phyloP scores from a whole-genome alignment of 2,797 vertebrate species.

The Odontamblyopus rebecca region DNA sequence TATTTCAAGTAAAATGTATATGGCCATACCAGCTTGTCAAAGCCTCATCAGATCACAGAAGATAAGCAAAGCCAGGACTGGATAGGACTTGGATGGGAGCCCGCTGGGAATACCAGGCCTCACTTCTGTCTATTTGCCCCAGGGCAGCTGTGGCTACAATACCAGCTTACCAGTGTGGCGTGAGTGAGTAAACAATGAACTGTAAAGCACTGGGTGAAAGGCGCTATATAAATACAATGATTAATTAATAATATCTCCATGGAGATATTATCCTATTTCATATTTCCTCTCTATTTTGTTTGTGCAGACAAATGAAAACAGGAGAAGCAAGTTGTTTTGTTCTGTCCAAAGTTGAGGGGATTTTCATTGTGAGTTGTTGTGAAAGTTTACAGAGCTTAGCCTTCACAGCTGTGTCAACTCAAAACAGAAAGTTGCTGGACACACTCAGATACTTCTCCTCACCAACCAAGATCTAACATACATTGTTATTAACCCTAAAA shows the following conservation, averaged over 20 bases:
- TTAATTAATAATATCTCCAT: neutral
- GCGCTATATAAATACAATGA: no score
- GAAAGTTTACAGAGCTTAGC: slow-evolving; percentile 27
- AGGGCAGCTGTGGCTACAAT: no score
- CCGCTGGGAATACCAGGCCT: no score
- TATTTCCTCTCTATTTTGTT: slow-evolving; percentile 5
- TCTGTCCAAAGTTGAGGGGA: slow-evolving; percentile 27
- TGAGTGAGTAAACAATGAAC: no score
- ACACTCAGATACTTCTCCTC: neutral
- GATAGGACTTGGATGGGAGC: no score
- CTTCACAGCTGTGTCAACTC: slow-evolving; percentile 66
- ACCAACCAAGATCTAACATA: neutral
- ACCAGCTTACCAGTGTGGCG: no score
- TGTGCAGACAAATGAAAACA: slow-evolving; percentile 20
- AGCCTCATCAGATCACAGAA: no score
- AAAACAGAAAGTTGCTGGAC: slow-evolving; percentile 20
- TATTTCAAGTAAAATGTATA: neutral
- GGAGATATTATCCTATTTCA: neutral
- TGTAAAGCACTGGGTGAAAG: no score
- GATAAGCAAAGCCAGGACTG: no score
- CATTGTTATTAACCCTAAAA: neutral
- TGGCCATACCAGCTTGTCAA: no score
- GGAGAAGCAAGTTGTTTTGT: slow-evolving; percentile 19
- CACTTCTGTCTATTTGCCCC: no score
- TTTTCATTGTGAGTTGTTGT: slow-evolving; percentile 18